phyloP scores from a whole-genome alignment of 2,113 vertebrate genomes.

The Cichladusa arquata region DNA sequence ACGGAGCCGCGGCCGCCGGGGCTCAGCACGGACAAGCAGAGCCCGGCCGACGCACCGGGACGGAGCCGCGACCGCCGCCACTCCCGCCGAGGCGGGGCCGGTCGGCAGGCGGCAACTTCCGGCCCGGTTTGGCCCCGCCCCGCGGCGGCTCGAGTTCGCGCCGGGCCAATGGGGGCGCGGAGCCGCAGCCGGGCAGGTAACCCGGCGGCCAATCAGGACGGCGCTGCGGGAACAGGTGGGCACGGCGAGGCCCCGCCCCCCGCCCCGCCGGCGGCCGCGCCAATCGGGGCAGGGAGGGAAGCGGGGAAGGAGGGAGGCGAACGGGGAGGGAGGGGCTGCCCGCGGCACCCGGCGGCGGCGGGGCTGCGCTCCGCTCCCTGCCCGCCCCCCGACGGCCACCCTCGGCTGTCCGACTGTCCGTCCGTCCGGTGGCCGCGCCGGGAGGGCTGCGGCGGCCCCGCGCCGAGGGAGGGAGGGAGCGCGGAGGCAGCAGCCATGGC shows the following conservation, averaged over 20 bases:
- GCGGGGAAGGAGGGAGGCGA: background rate
- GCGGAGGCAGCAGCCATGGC: background rate
- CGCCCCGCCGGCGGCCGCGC: background rate
- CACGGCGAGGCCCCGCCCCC: background rate
- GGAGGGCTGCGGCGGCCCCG: background rate
- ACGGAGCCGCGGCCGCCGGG: background rate
- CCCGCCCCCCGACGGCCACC: background rate
- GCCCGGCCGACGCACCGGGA: rapidly evolving
- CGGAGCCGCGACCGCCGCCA: rapidly evolving
- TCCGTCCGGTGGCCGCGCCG: background rate
- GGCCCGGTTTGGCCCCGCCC: background rate
- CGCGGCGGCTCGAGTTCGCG: background rate
- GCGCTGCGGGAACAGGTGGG: background rate
- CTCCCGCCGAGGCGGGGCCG: background rate
- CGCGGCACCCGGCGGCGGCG: background rate
- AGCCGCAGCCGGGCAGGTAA: conserved; percentile 32
- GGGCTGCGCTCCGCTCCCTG: background rate
- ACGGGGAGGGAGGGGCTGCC: background rate
- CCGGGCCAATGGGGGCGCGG: background rate
- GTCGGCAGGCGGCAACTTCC: background rate
- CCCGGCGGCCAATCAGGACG: background rate
- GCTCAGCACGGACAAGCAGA: too few species aligned
- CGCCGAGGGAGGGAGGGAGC: background rate
- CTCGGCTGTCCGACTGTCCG: background rate
- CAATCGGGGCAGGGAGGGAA: background rate